Evolutionary conservation across 2,797 vertebrate genomes (phyloP).

Genomic region (Catamblyrhynchus diadema): DNA sequence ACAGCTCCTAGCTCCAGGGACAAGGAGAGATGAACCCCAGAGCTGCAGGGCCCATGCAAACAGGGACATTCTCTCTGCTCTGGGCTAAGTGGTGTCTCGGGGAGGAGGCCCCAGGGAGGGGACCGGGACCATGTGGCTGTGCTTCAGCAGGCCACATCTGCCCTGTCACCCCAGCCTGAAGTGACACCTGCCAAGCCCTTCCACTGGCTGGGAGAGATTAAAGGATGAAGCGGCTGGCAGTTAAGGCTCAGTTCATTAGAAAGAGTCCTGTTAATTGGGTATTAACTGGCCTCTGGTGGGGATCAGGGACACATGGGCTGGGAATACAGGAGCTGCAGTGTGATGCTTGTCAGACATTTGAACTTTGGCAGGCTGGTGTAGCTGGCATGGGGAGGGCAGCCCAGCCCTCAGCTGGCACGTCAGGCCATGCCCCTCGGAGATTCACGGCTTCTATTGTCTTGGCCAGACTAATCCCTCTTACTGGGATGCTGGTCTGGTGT

Average conservation of each 20-base stretch:
- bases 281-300: constrained; percentile 62
- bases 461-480: constrained; percentile 49
- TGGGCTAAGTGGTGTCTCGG: not conserved
- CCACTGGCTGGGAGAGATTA: constrained; percentile 33
- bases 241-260: constrained; percentile 52
- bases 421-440: constrained; percentile 45
- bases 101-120: not conserved
- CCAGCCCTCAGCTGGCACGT: constrained; percentile 56
- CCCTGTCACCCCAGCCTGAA: not conserved
- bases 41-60: not conserved
- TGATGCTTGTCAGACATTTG: constrained; percentile 64
- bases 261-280: constrained; percentile 63
- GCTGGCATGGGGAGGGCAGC: constrained; percentile 57
- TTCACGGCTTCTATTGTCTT: constrained; percentile 38
- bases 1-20: not conserved
- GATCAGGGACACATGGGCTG: constrained; percentile 60
- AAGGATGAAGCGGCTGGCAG: constrained; percentile 27
- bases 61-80: not conserved
- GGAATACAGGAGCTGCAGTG: constrained; percentile 51
- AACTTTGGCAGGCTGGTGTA: constrained; percentile 49
- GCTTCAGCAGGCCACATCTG: not conserved
- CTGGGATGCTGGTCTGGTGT: not conserved
- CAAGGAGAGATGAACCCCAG: not conserved
- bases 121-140: not conserved
- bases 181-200: constrained; percentile 55